A percentile compares a stretch with the other conserved stretches of the same genome.
phyloP scores from a whole-genome alignment of 2,113 vertebrate species.

The Anhinga anhinga region DNA sequence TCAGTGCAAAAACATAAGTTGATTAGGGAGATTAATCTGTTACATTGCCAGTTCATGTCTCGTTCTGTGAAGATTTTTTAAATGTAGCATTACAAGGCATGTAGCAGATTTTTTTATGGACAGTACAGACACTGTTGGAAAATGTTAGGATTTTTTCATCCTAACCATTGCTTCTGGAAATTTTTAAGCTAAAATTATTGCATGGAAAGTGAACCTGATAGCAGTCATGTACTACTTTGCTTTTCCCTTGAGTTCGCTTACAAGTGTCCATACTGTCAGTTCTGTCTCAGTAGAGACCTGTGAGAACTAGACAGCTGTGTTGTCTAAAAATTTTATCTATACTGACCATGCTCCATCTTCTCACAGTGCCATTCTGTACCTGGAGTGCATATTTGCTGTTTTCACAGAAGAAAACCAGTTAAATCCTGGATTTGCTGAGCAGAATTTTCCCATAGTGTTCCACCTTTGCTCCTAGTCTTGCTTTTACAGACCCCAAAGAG shows the following conservation, averaged over 20 bases:
- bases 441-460: not conserved
- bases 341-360: not conserved
- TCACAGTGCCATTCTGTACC: not conserved
- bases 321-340: not conserved
- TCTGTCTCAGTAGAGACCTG: not conserved
- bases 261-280: not conserved
- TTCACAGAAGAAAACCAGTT: not conserved
- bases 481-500: not conserved
- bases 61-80: not conserved
- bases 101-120: not conserved
- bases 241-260: not conserved
- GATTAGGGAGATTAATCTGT: not conserved
- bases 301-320: not conserved
- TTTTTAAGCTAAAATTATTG: not conserved
- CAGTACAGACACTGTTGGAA: not conserved
- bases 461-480: not conserved
- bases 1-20: not conserved
- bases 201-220: not conserved
- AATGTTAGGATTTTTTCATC: not conserved
- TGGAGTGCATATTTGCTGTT: not conserved
- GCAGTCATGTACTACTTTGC: not conserved
- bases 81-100: not conserved
- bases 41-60: not conserved
- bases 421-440: not conserved
- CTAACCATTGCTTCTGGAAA: not conserved